Base-by-base conservation (phyloP, 2,888 invertebrate genomes). In the Apamea sordens region DNA sequence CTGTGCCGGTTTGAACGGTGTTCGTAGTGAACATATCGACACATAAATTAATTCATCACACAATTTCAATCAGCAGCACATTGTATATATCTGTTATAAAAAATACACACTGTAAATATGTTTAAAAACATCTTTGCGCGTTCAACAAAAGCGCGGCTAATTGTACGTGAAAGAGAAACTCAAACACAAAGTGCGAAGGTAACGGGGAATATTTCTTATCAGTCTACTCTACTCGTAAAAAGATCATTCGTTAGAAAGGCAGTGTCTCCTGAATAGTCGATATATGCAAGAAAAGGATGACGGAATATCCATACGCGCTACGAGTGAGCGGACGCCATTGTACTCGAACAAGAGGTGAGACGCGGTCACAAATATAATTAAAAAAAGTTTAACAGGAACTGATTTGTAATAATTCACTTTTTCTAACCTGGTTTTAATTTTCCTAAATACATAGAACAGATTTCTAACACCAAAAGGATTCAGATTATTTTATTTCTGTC, bases 241-340 rank as follows among this genome's bases (percentile, higher is more conserved):
- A 96, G 95, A 96, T 96, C 95, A 95, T 94, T 95, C 94, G 95
- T 93, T 94, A 94, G 93, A 93, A 95, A 95, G 94, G 94, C 94
- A 93, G 95, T 91, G 94, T 95, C 95, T 95, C 95, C 94, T 95
- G 95, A 95, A 94, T 94, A 95, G 95, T 95, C 95, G 95, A 96
- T 96, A 95, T 95, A 95, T 94, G 97, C 94, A 95, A 96, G 97
- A 97, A 97, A 97, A 97, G 97, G 97, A 97, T 97, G 96, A 97
- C 96, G 95, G 95, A 96, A 94, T 95, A 94, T 95, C 94, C 92
- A 94, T 92, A 95, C 93, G 94, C 95, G 95, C 93, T 94, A 94
- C 93, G 93, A 94, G 93, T 94, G 93, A 94, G 93, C 93, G 92
- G 96, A 95, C 96, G 97, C 97, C 97, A 97, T 97, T 96, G 95